These are phyloP conservation scores for Mythimna lalbum DNA, from an alignment of 2,888 invertebrate species.

Conservation along the genomic window DNA sequence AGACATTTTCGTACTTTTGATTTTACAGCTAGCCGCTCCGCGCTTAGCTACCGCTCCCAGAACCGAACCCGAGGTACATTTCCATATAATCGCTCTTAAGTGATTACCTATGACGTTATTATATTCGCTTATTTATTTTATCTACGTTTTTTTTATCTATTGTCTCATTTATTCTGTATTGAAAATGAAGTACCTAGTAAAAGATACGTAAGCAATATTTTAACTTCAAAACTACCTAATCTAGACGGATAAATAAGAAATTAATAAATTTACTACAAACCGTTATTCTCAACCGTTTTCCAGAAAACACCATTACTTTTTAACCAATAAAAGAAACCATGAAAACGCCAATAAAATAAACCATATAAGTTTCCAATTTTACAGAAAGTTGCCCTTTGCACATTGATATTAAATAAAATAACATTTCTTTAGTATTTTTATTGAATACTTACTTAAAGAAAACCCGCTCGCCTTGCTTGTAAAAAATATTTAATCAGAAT, in stretches of 20 bases:
- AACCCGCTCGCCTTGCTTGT: slow-evolving; percentile 18
- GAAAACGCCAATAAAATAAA: slow-evolving; percentile 6
- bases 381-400: slow-evolving; percentile 19
- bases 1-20: too few relatives aligned
- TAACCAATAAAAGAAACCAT: slow-evolving; percentile 41
- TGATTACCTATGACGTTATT: too few relatives aligned
- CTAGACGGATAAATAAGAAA: background rate
- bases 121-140: too few relatives aligned
- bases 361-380: slow-evolving; percentile 29
- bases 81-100: too few relatives aligned
- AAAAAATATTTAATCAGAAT: slow-evolving; percentile 36
- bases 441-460: too few relatives aligned
- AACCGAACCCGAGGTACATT: too few relatives aligned
- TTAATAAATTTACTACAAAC: background rate
- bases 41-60: too few relatives aligned
- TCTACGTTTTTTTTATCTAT: too few relatives aligned
- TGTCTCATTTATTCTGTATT: too few relatives aligned
- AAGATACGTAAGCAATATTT: background rate
- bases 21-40: too few relatives aligned
- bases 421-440: slow-evolving; percentile 22
- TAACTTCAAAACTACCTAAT: background rate
- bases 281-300: background rate
- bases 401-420: slow-evolving; percentile 39
- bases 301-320: slow-evolving; percentile 1
- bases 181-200: too few relatives aligned